Conservation (phyloP, 2,888 invertebrate genomes). For the Escarpia spicata region DNA sequence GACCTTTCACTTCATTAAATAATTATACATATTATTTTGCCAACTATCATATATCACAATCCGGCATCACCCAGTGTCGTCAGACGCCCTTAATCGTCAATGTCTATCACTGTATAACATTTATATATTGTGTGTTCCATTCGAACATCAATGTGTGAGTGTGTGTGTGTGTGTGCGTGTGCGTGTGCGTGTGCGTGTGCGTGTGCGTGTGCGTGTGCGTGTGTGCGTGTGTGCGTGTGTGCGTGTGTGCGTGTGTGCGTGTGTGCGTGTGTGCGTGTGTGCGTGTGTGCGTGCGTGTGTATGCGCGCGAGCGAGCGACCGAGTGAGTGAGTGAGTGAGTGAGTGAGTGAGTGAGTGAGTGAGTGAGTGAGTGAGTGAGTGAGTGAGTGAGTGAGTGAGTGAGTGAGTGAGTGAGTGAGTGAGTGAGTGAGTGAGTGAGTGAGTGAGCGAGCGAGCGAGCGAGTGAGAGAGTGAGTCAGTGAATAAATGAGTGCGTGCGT, state of each 20-base stretch:
- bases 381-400: constrained; percentile 32
- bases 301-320: not conserved
- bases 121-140: too few relatives aligned
- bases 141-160: too few relatives aligned
- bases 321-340: constrained; percentile 19
- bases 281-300: not conserved
- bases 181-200: too few relatives aligned
- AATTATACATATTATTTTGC: too few relatives aligned
- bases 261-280: not conserved
- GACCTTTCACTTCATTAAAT: too few relatives aligned
- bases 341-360: constrained; percentile 26
- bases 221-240: too few relatives aligned
- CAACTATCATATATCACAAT: too few relatives aligned
- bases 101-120: not conserved
- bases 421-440: constrained; percentile 19
- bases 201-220: too few relatives aligned
- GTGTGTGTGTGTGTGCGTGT: too few relatives aligned
- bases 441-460: not conserved
- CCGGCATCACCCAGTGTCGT: not conserved
- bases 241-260: not conserved
- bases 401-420: constrained; percentile 24
- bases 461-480: not conserved
- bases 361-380: constrained; percentile 33
- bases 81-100: not conserved
- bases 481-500: not conserved